Conservation (phyloP, 2,888 invertebrate species). For the Gasteruption jaculator region DNA sequence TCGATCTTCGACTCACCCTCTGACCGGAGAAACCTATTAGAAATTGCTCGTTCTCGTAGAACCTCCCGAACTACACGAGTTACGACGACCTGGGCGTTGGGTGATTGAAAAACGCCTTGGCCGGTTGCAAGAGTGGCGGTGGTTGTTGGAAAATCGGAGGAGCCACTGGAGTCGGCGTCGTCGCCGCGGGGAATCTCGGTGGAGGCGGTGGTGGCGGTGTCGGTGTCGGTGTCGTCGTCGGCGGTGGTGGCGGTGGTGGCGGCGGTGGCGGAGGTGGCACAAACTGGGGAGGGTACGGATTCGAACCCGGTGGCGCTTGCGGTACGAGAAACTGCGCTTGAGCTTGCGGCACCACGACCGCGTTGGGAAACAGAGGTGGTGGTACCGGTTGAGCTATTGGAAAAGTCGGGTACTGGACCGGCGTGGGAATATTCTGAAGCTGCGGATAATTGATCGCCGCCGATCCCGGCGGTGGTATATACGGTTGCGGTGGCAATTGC, state of each 20-base stretch:
- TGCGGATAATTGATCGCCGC: constrained; percentile 41
- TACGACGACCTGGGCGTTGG: constrained; percentile 42
- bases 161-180: constrained; percentile 11
- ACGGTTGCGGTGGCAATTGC: constrained; percentile 46
- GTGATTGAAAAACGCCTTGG: constrained; percentile 38
- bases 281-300: constrained; percentile 47
- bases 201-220: constrained; percentile 26
- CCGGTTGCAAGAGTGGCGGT: constrained; percentile 26
- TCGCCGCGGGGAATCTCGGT: constrained; percentile 19
- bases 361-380: constrained; percentile 19
- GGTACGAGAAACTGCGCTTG: constrained; percentile 35
- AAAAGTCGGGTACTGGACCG: constrained; percentile 37
- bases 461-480: constrained; percentile 47
- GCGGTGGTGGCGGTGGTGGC: constrained; percentile 30
- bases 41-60: no score
- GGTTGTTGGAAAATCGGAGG: constrained; percentile 5
- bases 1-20: no score
- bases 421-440: constrained; percentile 35
- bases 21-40: no score
- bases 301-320: constrained; percentile 48
- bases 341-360: constrained; percentile 23
- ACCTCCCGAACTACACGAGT: no score
- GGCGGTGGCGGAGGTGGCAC: constrained; percentile 30
- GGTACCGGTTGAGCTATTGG: constrained; percentile 25
- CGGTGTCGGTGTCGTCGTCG: constrained; percentile 27